These are phyloP conservation scores for Falco novaeseelandiae DNA, from an alignment of 2,797 vertebrate species.

Conservation along the genomic window DNA sequence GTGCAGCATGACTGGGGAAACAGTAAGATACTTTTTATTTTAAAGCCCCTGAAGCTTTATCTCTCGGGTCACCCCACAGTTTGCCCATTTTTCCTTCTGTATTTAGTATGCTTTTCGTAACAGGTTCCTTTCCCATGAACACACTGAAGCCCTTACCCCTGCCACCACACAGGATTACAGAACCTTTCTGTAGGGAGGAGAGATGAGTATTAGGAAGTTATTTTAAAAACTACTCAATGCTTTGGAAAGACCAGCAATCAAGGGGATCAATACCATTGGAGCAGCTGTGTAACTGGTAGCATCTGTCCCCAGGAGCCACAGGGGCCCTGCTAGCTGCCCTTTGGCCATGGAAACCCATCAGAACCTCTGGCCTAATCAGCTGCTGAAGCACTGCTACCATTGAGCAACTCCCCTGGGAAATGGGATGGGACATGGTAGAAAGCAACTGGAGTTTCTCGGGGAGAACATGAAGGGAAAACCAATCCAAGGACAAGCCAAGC, in stretches of 20 bases:
- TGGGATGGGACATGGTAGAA: rapidly evolving
- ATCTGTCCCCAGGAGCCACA: background rate
- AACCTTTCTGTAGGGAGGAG: background rate
- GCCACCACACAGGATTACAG: background rate
- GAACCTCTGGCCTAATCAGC: constrained; percentile 35
- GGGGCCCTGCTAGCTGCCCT: background rate
- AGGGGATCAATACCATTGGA: rapidly evolving
- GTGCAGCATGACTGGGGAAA: rapidly evolving
- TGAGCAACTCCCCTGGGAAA: constrained; percentile 27
- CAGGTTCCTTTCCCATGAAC: background rate
- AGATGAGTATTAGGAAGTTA: background rate
- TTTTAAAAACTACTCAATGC: background rate
- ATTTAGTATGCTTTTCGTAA: background rate
- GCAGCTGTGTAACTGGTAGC: background rate
- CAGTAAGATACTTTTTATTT: no score
- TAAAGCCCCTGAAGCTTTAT: background rate
- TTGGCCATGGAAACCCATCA: rapidly evolving
- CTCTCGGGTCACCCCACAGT: background rate
- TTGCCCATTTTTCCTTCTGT: background rate
- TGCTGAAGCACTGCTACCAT: background rate
- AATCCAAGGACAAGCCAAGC: background rate
- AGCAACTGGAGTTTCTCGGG: background rate
- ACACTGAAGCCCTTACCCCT: background rate
- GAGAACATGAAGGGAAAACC: background rate
- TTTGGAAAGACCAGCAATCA: background rate